Evolutionary conservation across 2,888 invertebrate species (phyloP), one percentile per base, ranked within the genome.

Genomic region (Melikaiella ostensackeni): DNA sequence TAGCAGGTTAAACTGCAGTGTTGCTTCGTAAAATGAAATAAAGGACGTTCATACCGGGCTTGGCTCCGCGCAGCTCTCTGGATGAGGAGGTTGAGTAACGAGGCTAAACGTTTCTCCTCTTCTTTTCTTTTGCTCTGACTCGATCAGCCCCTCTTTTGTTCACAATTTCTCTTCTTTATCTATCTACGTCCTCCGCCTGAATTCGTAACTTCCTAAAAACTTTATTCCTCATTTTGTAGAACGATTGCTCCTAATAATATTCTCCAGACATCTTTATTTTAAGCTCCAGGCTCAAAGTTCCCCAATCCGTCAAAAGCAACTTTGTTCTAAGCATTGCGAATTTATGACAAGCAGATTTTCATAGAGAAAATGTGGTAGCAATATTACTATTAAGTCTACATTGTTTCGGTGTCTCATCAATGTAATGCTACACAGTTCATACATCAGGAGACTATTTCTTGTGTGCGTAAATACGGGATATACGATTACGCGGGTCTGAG

Each of bases 1-100:
- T 77, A 78, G 61, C 79, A 81, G 78, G 82, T 80, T 86, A 86
- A 86, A 83, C 79, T 80, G 59, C 77, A 80, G 80, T 80, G 81
- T 82, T 84, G 83, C 79, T 86, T 83, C 75, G 80, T 77, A 81
- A 85, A 86, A 83, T 83, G 83, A 82, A 87, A 87, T 87, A 85
- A 86, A 83, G 85, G 78, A 85, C 84, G 83, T 86, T 87, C 87
- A 85, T 85, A 81, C 82, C 77, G 30, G 73, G 27, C 78, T 78
- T 77, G 74, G 75, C 75, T 70, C 30, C 46, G 46, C 64, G 30
- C 27, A 46, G 8, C 11, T 55, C 55, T 35, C 55, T 76, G 46
- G 61, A 75, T 75, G 50, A 75, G 33, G 75, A 55, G 77, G 75
- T 57, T 77, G 77, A 77, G 77, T 77, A 77, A 77, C 75, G 77